Percentiles rank a stretch among this genome's conserved stretches.
phyloP scores from a whole-genome alignment of 37 sponge, comb jelly and placozoan genomes.

The Lycopodina hypogea region DNA sequence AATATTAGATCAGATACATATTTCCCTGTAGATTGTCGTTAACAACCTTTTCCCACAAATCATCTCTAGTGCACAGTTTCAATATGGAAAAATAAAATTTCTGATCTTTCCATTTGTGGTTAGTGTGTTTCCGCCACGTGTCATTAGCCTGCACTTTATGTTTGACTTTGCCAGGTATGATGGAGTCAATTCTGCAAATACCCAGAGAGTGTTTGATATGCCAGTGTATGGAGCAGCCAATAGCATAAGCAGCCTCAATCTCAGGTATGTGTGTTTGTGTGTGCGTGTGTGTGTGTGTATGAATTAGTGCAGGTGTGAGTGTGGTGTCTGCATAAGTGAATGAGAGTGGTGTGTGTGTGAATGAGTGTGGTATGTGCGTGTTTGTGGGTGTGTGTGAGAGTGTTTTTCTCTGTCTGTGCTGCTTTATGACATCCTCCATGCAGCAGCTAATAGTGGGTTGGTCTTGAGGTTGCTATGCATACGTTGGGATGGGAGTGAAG shows the following conservation, averaged over 20 bases:
- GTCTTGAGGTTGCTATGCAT: neutral
- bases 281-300: too few relatives aligned
- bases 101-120: too few relatives aligned
- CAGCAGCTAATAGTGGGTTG: neutral
- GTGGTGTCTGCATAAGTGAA: too few relatives aligned
- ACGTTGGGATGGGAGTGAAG: neutral
- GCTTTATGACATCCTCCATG: neutral
- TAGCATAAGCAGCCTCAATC: slow-evolving; percentile 13
- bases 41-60: too few relatives aligned
- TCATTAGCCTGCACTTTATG: too few relatives aligned
- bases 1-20: too few relatives aligned
- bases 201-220: slow-evolving; percentile 31
- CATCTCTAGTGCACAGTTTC: too few relatives aligned
- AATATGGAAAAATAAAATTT: too few relatives aligned
- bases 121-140: too few relatives aligned
- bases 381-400: neutral
- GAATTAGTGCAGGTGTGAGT: too few relatives aligned
- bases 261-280: neutral
- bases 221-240: slow-evolving; percentile 39
- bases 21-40: too few relatives aligned
- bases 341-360: too few relatives aligned
- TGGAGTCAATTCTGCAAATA: neutral
- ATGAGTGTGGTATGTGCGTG: neutral
- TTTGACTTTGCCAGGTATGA: neutral
- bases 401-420: neutral